Percentiles rank a stretch among this genome's conserved stretches.
phyloP scores from a whole-genome alignment of 2,113 vertebrate species.

The Labeo catla region DNA sequence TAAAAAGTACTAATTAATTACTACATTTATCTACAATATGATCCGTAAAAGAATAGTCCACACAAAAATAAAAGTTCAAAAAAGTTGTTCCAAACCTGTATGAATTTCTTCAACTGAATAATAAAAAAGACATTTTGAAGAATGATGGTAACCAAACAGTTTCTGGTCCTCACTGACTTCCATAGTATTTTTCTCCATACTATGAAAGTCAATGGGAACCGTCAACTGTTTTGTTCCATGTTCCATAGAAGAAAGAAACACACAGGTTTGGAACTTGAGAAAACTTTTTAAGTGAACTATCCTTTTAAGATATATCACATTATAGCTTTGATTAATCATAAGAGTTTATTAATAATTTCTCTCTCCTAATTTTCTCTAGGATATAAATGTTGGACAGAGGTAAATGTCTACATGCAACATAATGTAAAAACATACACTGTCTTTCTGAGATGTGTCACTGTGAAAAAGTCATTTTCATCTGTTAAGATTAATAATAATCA shows the following conservation, averaged over 20 bases:
- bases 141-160: no score
- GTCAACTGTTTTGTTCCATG: no score
- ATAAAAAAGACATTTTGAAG: no score
- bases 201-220: no score
- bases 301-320: neutral
- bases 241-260: neutral
- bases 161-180: no score
- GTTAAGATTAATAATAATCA: neutral
- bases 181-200: no score
- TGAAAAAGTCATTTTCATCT: neutral
- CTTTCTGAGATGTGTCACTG: neutral
- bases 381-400: neutral
- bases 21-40: neutral
- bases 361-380: neutral
- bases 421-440: neutral
- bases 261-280: neutral
- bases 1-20: neutral
- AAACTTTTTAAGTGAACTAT: neutral
- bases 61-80: neutral
- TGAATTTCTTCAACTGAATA: neutral
- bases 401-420: neutral
- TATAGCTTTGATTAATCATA: neutral
- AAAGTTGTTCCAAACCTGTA: neutral
- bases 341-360: neutral
- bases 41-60: neutral